Base-by-base conservation (phyloP, 2,888 invertebrate genomes). In the Synergus japonicus region DNA sequence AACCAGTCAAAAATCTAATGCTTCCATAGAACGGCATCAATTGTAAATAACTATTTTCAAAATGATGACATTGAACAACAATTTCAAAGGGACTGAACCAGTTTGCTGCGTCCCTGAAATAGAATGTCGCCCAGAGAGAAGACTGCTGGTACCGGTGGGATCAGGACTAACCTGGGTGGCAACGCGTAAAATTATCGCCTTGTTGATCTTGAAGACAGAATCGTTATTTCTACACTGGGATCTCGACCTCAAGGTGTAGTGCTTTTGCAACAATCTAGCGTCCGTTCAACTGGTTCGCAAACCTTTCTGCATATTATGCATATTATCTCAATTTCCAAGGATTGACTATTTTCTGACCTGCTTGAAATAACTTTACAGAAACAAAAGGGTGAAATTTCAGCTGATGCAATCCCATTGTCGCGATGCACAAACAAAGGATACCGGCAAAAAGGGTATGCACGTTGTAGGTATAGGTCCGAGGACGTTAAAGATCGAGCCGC, bases 141-240 rank as follows among this genome's bases (percentile, higher is more conserved):
- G 76, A 44, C 18, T 43, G 43, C 58, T 63, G 49, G 60, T 43
- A 44, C 41, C 29, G 46, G 10, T 58, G 63, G 8, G 41, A 82
- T 83, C 85, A 79, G 81, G 79, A 78, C 81, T 82, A 84, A 87
- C 86, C 86, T 88, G 87, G 86, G 86, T 87, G 87, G 85, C 86
- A 85, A 87, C 86, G 82, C 81, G 83, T 86, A 87, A 87, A 88
- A 88, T 88, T 88, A 88, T 87, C 87, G 78, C 86, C 84, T 85
- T 84, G 87, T 87, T 88, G 88, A 88, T 88, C 88, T 87, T 85
- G 86, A 64, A 22, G 15, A 81, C 78, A 81, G 80, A 86, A 86
- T 87, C 86, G 86, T 86, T 88, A 88, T 85, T 87, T 86, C 87
- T 86, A 83, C 83, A 78, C 80, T 81, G 78, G 80, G 78, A 79